Evolutionary conservation across 2,797 vertebrate genomes (phyloP), one percentile per base, ranked within the genome.

Genomic region (Eremophila alpestris): DNA sequence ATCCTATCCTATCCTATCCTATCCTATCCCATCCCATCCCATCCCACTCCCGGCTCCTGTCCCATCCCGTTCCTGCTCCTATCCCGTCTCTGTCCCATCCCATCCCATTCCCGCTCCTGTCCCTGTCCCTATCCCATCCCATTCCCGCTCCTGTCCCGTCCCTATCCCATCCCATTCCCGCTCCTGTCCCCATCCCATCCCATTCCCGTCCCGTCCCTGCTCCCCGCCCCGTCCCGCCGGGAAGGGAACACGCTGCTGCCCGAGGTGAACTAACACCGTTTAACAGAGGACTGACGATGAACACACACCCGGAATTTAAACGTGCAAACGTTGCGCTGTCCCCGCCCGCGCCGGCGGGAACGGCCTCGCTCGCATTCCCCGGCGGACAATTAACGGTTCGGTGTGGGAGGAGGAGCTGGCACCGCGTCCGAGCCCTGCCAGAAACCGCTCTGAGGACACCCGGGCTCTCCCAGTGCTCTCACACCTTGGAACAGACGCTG

Each of bases 361-460:
- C 41, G 13, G 80, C 68, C 8, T 30, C 74, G 3, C 11, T 43
- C 14, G 45, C 51, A 1, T 29, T 29, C 38, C 67, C 41, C 1
- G 29, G 16, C 26, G 49, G 41, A 27, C 29, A 22, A 6, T 2
- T 0, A 9, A 9, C 17, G 27, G 10, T 1, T 4, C 3, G 10
- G 4, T 4, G 20, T 0, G 2, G 34, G 12, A 16, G 48, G 23
- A 43, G 49, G 19, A 5, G 6, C 4, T 2, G 60, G 68, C 30
- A 7, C 38, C 29, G 11, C 2, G 34, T 8, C 46, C 68, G 12
- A 2, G 1, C 15, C 21, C 10, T 6, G 76, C 69, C 34, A 3
- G 1, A 1, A 46, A 59, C 2, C 34, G 2, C 9, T 16, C 43
- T 1, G 2, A 20, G 55, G 4, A 20, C 62, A 27, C 3, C 18